Evolutionary conservation across 2,888 invertebrate species (phyloP), one percentile per base, ranked within the genome.

Genomic region (Cynaeus angustus): DNA sequence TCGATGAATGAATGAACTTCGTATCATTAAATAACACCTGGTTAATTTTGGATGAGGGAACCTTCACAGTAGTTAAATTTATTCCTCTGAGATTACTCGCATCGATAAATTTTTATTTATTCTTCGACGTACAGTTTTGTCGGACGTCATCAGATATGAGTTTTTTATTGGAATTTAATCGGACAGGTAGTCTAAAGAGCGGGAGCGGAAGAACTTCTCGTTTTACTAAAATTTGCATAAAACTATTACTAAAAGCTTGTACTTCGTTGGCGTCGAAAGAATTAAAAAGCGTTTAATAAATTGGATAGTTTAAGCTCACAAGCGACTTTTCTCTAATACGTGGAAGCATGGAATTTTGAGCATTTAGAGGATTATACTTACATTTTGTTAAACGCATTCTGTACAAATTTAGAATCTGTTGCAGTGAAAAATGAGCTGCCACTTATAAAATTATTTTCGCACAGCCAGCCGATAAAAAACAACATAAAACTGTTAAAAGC

Each of bases 401-500:
- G 7, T 12, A 58, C 16, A 37, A 14, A 41, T 30, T n/a, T 12
- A 8, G 3, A 59, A 46, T 33, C 30, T 45, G 45, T 43, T 14
- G 37, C 59, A 58, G 28, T 28, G 50, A 58, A 33, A 61, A 48
- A 62, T 62, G 38, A 26, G 21, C 16, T 33, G 38, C 12, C 12
- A 58, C 12, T 41, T n/a, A 41, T 45, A 50, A 50, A 48, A 50
- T 50, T 48, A 62, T 50, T 62, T 62, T 37, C 33, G 26, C 41
- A 55, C 56, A 48, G 56, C 46, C 48, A 38, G 6, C 37, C 16
- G 48, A 56, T 66, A 45, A 66, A 56, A 65, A 48, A 56, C 48
- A 28, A 30, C 45, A 38, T 16, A 46, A 65, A 66, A 56, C 56
- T 66, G 66, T 55, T 65, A 65, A 68, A 64, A 65, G 50, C 56